These are phyloP conservation scores for Tetheella fluctuosa DNA, from an alignment of 2,888 invertebrate species.

Conservation along the genomic window DNA sequence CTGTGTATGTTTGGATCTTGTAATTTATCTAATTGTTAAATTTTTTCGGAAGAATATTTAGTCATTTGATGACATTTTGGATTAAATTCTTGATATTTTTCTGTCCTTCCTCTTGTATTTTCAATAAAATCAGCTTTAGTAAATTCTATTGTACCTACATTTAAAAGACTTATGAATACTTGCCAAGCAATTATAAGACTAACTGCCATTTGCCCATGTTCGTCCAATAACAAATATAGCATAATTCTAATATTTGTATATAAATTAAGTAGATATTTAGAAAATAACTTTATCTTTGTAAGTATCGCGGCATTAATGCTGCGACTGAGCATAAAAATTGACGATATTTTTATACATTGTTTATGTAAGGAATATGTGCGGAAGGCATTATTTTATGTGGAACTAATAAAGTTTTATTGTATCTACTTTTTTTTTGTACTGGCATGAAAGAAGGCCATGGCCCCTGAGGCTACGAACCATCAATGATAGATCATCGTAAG, in stretches of 20 bases:
- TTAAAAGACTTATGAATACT: conserved; percentile 51
- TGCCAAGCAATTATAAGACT: conserved; percentile 58
- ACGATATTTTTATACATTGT: conserved; percentile 59
- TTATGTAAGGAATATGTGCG: conserved; percentile 40
- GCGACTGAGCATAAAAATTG: conserved; percentile 23
- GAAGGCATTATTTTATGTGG: conserved; percentile 44
- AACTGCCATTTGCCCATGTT: conserved; percentile 42
- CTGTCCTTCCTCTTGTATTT: not conserved
- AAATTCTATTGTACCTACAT: conserved; percentile 17
- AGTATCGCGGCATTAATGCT: conserved; percentile 22
- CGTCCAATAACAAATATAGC: conserved; percentile 44
- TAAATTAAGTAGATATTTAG: conserved; percentile 8
- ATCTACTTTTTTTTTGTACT: conserved; percentile 20
- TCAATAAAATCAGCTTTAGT: conserved; percentile 23
- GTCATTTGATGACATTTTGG: not conserved
- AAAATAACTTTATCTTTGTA: conserved; percentile 21
- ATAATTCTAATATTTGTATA: conserved; percentile 12
- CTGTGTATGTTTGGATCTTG: too few species aligned
- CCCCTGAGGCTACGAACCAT: not conserved
- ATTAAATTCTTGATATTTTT: not conserved
- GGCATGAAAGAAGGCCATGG: too few species aligned
- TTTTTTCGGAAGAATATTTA: not conserved
- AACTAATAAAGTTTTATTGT: conserved; percentile 50
- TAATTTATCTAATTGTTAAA: too few species aligned
- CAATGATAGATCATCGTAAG: conserved; percentile 1